A percentile compares a stretch with the other conserved stretches of the same genome.
These are phyloP conservation scores for Paratrypauchen microcephalus DNA, from an alignment of 2,797 vertebrate genomes.

Conservation along the genomic window DNA sequence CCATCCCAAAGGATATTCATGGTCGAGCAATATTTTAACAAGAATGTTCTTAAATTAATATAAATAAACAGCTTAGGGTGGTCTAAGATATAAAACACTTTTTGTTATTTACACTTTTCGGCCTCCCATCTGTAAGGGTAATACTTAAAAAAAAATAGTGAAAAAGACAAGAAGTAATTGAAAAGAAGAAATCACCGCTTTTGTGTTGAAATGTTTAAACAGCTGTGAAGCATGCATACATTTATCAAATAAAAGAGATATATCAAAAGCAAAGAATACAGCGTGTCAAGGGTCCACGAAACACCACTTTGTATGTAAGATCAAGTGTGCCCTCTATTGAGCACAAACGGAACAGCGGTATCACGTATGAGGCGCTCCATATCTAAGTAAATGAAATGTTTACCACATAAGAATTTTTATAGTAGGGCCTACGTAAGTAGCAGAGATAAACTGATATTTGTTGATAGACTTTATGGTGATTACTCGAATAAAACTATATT, in stretches of 20 bases:
- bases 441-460: neutral
- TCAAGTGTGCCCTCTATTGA: constrained; percentile 91
- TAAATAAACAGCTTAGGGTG: neutral
- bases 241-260: constrained; percentile 25
- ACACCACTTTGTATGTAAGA: constrained; percentile 57
- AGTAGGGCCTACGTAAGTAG: neutral
- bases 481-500: neutral
- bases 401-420: neutral
- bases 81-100: neutral
- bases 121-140: constrained; percentile 9
- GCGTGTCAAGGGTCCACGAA: constrained; percentile 14
- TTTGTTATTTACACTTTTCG: neutral
- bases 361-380: neutral
- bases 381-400: neutral
- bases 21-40: neutral
- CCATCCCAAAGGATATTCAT: neutral
- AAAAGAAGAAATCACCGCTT: neutral
- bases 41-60: neutral
- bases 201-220: constrained; percentile 20
- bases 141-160: neutral
- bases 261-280: constrained; percentile 21
- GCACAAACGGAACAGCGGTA: constrained; percentile 44
- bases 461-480: neutral
- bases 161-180: neutral
- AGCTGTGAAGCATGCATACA: constrained; percentile 26